Evolutionary conservation across 2,888 invertebrate species (phyloP).

Genomic region (Pseudolycoriella hygida): DNA sequence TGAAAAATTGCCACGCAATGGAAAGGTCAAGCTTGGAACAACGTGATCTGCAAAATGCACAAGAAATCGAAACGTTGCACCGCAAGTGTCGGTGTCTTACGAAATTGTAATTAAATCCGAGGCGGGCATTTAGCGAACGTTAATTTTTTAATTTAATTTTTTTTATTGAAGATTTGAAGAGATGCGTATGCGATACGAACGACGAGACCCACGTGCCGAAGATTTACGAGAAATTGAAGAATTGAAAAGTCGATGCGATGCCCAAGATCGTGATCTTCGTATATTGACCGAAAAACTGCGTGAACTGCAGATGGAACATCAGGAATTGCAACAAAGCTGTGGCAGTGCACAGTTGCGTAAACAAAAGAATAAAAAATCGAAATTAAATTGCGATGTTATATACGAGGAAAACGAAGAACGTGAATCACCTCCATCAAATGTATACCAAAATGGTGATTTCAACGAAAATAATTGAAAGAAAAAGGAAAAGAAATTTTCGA

Average conservation of each 20-base stretch:
- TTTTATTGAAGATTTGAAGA: slow-evolving; percentile 32
- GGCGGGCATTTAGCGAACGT: slow-evolving; percentile 1
- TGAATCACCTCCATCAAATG: slow-evolving; percentile 4
- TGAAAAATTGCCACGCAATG: slow-evolving; percentile 26
- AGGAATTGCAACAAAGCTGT: slow-evolving; percentile 13
- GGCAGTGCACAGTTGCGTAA: background rate
- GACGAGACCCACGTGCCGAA: slow-evolving; percentile 36
- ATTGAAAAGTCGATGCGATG: slow-evolving; percentile 34
- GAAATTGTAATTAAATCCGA: slow-evolving; percentile 32
- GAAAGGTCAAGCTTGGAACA: slow-evolving; percentile 26
- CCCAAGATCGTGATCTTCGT: slow-evolving; percentile 37
- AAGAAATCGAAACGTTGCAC: slow-evolving; percentile 37
- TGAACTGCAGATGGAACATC: slow-evolving; percentile 35
- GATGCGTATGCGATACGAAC: slow-evolving; percentile 36
- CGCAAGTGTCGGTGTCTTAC: slow-evolving; percentile 37
- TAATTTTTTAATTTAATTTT: slow-evolving; percentile 4
- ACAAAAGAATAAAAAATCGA: slow-evolving; percentile 17
- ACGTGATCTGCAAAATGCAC: slow-evolving; percentile 32
- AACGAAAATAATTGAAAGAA: too few species aligned
- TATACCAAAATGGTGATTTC: too few species aligned
- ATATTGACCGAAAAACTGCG: slow-evolving; percentile 37
- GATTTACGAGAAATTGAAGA: slow-evolving; percentile 36
- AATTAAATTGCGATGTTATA: slow-evolving; percentile 27
- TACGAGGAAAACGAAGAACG: slow-evolving; percentile 20
- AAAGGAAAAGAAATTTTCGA: too few species aligned